These are phyloP conservation scores for Ceratina calcarata DNA, from an alignment of 1,140 invertebrate genomes.

Conservation along the genomic window DNA sequence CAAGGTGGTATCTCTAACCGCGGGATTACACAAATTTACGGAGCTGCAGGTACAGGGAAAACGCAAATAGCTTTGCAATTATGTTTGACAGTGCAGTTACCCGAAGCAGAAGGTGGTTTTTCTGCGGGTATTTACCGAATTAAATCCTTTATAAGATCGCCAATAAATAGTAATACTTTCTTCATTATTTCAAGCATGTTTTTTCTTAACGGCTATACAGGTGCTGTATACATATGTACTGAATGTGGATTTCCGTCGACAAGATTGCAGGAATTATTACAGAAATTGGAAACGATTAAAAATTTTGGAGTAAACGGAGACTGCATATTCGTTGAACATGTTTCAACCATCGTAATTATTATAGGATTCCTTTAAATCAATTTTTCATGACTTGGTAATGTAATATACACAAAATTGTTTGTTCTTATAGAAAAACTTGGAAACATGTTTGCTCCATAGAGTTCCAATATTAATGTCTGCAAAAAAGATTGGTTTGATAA, in stretches of 20 bases:
- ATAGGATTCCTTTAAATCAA: constrained; percentile 9
- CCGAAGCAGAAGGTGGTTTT: constrained; percentile 76
- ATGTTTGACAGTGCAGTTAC: constrained; percentile 82
- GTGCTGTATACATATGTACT: constrained; percentile 88
- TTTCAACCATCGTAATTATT: constrained; percentile 70
- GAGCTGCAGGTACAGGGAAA: constrained; percentile 91
- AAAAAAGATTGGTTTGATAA: constrained; percentile 83
- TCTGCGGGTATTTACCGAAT: constrained; percentile 75
- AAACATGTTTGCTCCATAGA: constrained; percentile 81
- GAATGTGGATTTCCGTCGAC: constrained; percentile 88
- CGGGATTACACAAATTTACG: constrained; percentile 91
- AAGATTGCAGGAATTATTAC: constrained; percentile 82
- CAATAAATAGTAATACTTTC: neutral
- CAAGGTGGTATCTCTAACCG: constrained; percentile 87
- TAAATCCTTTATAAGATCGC: constrained; percentile 1
- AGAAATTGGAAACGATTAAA: constrained; percentile 68
- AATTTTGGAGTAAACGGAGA: constrained; percentile 74
- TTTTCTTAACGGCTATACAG: constrained; percentile 69
- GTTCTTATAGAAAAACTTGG: constrained; percentile 81
- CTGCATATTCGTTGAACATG: constrained; percentile 83
- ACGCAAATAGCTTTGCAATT: constrained; percentile 92
- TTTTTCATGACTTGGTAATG: constrained; percentile 21
- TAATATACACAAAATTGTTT: constrained; percentile 21
- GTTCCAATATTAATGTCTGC: constrained; percentile 79
- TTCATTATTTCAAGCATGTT: constrained; percentile 13